phyloP scores from a whole-genome alignment of 2,888 invertebrate species.

The Xanthorhoe spadicearia region DNA sequence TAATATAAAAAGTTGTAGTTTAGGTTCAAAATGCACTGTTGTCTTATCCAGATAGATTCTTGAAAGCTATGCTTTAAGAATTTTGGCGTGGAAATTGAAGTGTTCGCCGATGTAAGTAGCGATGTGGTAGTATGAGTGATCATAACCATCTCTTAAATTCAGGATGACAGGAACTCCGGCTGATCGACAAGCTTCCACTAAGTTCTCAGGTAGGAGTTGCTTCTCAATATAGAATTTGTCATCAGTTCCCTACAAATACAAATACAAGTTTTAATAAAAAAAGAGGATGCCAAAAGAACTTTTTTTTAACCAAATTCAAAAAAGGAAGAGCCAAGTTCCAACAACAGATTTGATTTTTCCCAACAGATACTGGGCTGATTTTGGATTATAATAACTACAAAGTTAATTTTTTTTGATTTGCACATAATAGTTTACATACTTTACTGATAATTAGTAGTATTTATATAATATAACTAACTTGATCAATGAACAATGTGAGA shows the following conservation, averaged over 20 bases:
- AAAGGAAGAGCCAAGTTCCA: too few species aligned
- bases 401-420: too few species aligned
- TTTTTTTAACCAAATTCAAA: too few species aligned
- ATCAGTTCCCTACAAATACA: slow-evolving; percentile 87
- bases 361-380: too few species aligned
- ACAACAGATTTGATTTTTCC: too few species aligned
- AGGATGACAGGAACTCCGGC: slow-evolving; percentile 88
- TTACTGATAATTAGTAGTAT: background rate
- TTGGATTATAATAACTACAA: too few species aligned
- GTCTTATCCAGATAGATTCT: slow-evolving; percentile 30
- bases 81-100: slow-evolving; percentile 93
- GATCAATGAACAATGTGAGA: slow-evolving; percentile 94
- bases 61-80: slow-evolving; percentile 82
- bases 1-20: slow-evolving; percentile 49
- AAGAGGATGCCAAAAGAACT: too few species aligned
- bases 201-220: slow-evolving; percentile 93
- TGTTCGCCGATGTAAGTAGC: slow-evolving; percentile 97
- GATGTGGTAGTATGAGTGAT: slow-evolving; percentile 98
- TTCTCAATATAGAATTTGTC: slow-evolving; percentile 91
- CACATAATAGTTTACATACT: too few species aligned
- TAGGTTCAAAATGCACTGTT: slow-evolving; percentile 53
- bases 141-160: slow-evolving; percentile 93
- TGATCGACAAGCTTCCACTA: slow-evolving; percentile 89
- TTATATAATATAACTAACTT: slow-evolving; percentile 81
- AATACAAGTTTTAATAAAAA: background rate